phyloP scores from a whole-genome alignment of 92 coral and sea anemone genomes.

The Muricea muricata region DNA sequence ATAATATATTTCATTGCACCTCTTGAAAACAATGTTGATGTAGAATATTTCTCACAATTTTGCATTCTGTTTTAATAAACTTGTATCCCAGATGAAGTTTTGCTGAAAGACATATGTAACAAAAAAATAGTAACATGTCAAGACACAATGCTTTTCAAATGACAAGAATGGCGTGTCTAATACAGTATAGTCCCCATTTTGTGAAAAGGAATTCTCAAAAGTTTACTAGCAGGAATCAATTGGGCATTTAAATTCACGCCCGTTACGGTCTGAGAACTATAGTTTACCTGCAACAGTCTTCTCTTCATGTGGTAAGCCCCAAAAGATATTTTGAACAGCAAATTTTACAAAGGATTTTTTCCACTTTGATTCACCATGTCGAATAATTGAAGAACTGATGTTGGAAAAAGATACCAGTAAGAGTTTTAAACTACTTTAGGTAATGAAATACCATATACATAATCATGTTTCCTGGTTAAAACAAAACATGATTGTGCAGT shows the following conservation, averaged over 20 bases:
- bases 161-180: too few species aligned
- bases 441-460: too few species aligned
- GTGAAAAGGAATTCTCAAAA: not conserved
- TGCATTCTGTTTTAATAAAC: constrained; percentile 98
- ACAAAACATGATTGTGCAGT: too few species aligned
- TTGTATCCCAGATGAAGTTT: constrained; percentile 89
- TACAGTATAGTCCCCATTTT: too few species aligned
- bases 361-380: constrained; percentile 48
- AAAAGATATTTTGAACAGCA: constrained; percentile 73
- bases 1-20: too few species aligned
- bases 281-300: constrained; percentile 76
- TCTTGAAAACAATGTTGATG: constrained; percentile 92
- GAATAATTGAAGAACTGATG: constrained; percentile 19
- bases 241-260: not conserved
- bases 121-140: not conserved
- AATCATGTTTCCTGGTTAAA: too few species aligned
- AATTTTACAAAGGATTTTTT: constrained; percentile 74
- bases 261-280: not conserved
- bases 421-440: too few species aligned
- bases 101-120: constrained; percentile 51
- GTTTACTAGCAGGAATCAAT: not conserved
- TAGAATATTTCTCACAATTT: constrained; percentile 92
- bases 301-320: constrained; percentile 73
- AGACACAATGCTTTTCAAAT: too few species aligned
- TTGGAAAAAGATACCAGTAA: not conserved